phyloP scores from a whole-genome alignment of 2,888 invertebrate species.

The Cephus sareptanus region DNA sequence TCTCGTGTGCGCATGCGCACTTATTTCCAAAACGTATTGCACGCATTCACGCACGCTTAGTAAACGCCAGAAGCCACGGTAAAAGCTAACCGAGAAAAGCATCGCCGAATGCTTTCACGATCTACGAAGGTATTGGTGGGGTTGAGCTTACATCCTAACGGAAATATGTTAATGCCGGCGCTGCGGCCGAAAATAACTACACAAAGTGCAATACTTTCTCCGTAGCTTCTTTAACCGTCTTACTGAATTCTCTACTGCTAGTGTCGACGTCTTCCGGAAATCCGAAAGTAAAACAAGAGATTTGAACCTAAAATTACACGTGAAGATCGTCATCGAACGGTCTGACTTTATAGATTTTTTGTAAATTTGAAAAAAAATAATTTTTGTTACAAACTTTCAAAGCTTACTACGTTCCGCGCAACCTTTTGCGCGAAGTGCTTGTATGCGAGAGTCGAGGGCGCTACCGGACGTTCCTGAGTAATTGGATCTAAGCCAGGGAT shows the following conservation, averaged over 20 bases:
- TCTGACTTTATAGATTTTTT: background rate
- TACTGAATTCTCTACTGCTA: background rate
- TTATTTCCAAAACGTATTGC: background rate
- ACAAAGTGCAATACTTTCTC: constrained; percentile 21
- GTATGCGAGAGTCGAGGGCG: background rate
- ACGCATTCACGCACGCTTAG: background rate
- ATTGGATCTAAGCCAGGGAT: background rate
- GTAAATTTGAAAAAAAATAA: background rate
- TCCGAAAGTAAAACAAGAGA: background rate
- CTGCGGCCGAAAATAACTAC: constrained; percentile 48
- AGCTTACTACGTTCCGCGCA: background rate
- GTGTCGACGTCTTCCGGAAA: background rate
- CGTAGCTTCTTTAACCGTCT: constrained; percentile 5
- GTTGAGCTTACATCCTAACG: constrained; percentile 24
- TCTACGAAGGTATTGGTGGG: background rate
- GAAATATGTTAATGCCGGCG: constrained; percentile 37
- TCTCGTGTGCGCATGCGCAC: constrained; percentile 16
- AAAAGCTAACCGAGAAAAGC: background rate
- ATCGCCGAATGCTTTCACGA: background rate
- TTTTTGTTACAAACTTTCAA: background rate
- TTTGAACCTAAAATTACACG: background rate
- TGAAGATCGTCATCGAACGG: background rate
- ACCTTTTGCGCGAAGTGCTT: background rate
- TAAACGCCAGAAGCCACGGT: background rate
- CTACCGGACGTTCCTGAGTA: background rate